Evolutionary conservation across 2,113 vertebrate species (phyloP).

Genomic region (Manacus vitellinus): DNA sequence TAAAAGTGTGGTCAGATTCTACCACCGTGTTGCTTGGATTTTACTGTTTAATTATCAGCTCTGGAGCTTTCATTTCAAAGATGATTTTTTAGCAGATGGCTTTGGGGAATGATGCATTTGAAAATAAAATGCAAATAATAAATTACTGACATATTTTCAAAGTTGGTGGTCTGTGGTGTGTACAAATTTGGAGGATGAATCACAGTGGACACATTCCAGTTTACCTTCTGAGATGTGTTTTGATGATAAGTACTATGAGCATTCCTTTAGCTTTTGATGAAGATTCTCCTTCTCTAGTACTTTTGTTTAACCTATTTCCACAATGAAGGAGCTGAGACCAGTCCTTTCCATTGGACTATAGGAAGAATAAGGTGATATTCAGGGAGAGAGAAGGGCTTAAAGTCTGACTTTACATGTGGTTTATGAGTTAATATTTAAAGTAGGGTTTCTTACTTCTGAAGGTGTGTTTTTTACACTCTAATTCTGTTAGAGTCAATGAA

Average conservation of each 20-base stretch:
- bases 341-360: neutral
- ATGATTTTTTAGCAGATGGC: neutral
- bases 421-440: neutral
- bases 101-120: neutral
- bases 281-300: neutral
- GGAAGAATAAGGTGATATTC: neutral
- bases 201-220: neutral
- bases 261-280: neutral
- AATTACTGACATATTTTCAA: neutral
- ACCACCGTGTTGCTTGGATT: neutral
- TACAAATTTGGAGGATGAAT: neutral
- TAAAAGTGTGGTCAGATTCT: neutral
- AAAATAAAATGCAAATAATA: neutral
- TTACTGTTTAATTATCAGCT: neutral
- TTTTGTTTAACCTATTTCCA: neutral
- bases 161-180: neutral
- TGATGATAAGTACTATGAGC: neutral
- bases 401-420: neutral
- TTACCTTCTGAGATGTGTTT: neutral
- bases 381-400: neutral
- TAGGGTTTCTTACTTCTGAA: neutral
- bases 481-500: neutral
- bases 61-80: neutral
- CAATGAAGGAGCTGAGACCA: neutral
- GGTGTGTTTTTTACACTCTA: neutral